Conservation (phyloP, 92 coral and sea anemone genomes). For the Ricordea florida region DNA sequence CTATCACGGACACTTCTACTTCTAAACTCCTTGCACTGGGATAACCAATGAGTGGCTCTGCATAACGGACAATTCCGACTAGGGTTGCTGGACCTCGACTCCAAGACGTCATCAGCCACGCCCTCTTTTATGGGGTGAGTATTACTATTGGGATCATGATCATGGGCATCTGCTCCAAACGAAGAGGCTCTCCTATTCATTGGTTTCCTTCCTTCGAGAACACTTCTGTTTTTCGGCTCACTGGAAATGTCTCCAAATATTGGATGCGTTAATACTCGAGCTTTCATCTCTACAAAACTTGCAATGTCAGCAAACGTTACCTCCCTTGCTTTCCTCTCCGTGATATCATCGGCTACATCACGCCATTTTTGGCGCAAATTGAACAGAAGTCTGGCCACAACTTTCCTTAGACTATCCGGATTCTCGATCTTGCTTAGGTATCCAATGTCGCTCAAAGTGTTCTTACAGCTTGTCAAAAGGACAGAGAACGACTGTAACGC, state of each 20-base stretch:
- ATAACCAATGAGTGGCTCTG: conserved; percentile 43
- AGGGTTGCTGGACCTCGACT: neutral
- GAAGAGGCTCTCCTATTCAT: neutral
- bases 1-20: conserved; percentile 31
- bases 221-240: neutral
- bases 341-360: conserved; percentile 48
- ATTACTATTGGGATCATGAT: neutral
- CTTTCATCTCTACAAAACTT: conserved; percentile 48
- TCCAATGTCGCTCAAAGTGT: conserved; percentile 62
- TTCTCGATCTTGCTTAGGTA: conserved; percentile 54
- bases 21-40: conserved; percentile 57
- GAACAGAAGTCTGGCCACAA: conserved; percentile 49
- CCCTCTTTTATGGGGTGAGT: neutral
- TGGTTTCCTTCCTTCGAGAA: neutral
- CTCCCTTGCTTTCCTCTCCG: conserved; percentile 42
- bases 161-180: neutral
- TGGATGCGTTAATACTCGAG: conserved; percentile 59
- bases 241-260: conserved; percentile 43
- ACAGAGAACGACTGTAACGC: conserved; percentile 57
- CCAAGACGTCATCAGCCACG: neutral
- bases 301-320: conserved; percentile 46
- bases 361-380: conserved; percentile 55
- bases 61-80: conserved; percentile 27
- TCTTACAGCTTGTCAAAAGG: conserved; percentile 61
- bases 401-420: conserved; percentile 46